Percentiles rank a stretch among this genome's conserved stretches.
Conservation (phyloP, 1,140 invertebrate genomes). For the Hylaeus volcanicus region DNA sequence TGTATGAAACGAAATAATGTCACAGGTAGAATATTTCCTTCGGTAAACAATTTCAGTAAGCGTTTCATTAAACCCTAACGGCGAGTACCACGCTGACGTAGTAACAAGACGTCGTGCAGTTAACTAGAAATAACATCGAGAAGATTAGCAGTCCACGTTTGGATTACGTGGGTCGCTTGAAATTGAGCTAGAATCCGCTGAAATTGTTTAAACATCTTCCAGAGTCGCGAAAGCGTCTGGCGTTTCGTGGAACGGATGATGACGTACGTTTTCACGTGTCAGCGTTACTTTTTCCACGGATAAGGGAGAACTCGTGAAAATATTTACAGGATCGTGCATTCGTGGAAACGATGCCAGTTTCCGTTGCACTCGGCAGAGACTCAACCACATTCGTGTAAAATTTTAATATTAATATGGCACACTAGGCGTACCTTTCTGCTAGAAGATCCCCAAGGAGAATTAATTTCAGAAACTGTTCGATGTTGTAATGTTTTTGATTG, state of each 20-base stretch:
- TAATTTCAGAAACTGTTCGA: too few species aligned
- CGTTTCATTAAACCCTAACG: background rate
- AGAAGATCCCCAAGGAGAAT: too few species aligned
- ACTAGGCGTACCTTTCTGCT: too few species aligned
- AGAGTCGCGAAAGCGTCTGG: too few species aligned
- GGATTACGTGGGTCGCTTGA: slow-evolving; percentile 1
- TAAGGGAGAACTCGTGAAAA: background rate
- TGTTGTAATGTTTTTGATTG: too few species aligned
- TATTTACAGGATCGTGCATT: background rate
- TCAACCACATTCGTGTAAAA: background rate
- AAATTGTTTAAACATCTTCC: background rate
- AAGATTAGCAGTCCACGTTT: background rate
- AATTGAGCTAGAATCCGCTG: slow-evolving; percentile 1
- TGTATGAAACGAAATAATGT: background rate
- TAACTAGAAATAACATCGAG: slow-evolving; percentile 12
- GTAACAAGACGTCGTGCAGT: background rate
- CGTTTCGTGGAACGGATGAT: background rate
- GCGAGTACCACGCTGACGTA: background rate
- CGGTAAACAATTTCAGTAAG: background rate
- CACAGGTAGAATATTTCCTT: background rate
- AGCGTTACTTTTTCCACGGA: background rate
- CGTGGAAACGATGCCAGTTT: background rate
- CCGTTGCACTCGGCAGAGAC: background rate
- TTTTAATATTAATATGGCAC: slow-evolving; percentile 5
- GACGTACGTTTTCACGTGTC: background rate